A percentile compares a stretch with the other conserved stretches of the same genome.
Evolutionary conservation across 2,113 vertebrate species (phyloP).

Genomic region (Notechis scutatus): DNA sequence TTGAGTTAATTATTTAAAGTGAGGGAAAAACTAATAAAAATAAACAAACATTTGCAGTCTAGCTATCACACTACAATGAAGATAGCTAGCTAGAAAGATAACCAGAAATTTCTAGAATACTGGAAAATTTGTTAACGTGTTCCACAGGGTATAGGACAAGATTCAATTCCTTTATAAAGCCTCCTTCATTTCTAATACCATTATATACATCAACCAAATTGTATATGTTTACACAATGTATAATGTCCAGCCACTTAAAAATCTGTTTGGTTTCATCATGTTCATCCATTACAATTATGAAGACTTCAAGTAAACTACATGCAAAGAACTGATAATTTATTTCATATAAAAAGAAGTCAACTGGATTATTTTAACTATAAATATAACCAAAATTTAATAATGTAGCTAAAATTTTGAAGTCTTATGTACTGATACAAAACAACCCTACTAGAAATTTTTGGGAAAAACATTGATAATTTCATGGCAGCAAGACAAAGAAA

Average conservation of each 20-base stretch:
- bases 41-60: not conserved
- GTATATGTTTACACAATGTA: not conserved
- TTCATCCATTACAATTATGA: not conserved
- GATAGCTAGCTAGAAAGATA: not conserved
- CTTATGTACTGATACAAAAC: not conserved
- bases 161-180: constrained; percentile 41
- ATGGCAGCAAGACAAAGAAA: not conserved
- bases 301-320: constrained; percentile 25
- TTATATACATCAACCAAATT: not conserved
- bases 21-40: not conserved
- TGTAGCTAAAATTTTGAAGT: not conserved
- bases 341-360: constrained; percentile 37
- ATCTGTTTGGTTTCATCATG: not conserved
- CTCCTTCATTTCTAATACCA: constrained; percentile 41
- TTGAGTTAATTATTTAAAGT: not conserved
- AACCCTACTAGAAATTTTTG: not conserved
- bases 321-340: constrained; percentile 28
- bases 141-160: constrained; percentile 70
- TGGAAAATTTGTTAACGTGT: constrained; percentile 67
- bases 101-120: constrained; percentile 58
- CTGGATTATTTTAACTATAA: constrained; percentile 36
- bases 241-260: not conserved
- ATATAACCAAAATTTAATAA: constrained; percentile 7
- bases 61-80: constrained; percentile 3
- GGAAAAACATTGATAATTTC: not conserved